Base-by-base conservation (phyloP, 2,888 invertebrate species). In the Aquatica leii region DNA sequence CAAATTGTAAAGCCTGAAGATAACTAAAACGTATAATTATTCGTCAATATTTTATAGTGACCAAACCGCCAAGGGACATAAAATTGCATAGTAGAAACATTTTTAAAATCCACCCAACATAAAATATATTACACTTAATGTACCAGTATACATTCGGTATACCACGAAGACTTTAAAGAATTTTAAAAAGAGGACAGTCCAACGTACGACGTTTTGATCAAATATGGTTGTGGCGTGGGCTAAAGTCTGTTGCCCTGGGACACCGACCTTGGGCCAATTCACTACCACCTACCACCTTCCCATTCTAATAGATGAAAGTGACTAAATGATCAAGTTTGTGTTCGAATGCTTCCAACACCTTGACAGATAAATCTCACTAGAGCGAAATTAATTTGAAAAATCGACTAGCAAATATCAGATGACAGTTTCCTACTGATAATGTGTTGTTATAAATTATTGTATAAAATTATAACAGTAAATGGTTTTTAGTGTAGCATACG, bases 221-320 rank as follows among this genome's bases (percentile, higher is more conserved):
- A 59, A 65, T 69, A 66, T 56, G 59, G 55, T 20, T 21, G 21
- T 21, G 35, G 65, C 63, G 68, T 68, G 57, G 68, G 70, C 34
- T 37, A 46, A 41, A 48, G 60, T 48, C 63, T 53, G 71, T 68
- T 70, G 73, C 71, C 71, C 71, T 69, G 67, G 71, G 68, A 72
- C 69, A 68, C 60, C 72, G 73, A 71, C 73, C 73, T 73, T 73
- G 73, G 73, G 71, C 73, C 73, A 73, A 73, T 73, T 73, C 71
- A 69, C 69, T 70, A 69, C 68, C 69, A 65, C 71, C 70, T 69
- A 72, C 72, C 65, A 66, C 62, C 53, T 66, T 65, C 50, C 65
- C 67, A 62, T 68, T 71, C 69, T 66, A 68, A 67, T 63, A 67
- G 70, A 70, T 68, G 71, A 73, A 73, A 73, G 71, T 73, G 70